Conservation (phyloP, 2,113 vertebrate genomes). For the Scytalopus superciliaris region DNA sequence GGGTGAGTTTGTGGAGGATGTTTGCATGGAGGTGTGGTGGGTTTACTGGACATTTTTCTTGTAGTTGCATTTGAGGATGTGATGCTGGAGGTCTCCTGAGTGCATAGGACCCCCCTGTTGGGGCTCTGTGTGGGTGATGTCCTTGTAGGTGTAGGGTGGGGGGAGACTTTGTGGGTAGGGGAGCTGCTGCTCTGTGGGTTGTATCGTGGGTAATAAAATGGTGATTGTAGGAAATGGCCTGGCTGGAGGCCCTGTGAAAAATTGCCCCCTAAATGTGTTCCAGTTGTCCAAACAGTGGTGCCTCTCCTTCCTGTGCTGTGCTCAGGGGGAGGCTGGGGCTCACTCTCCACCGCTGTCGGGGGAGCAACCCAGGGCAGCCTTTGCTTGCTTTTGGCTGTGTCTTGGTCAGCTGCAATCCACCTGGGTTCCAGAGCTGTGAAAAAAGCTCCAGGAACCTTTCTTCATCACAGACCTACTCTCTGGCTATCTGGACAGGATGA, state of each 20-base stretch:
- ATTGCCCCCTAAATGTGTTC: constrained; percentile 72
- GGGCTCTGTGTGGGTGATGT: background rate
- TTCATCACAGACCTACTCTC: background rate
- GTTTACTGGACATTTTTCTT: accelerated
- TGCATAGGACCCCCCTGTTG: accelerated
- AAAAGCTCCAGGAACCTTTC: background rate
- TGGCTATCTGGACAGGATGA: background rate
- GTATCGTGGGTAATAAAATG: constrained; percentile 53
- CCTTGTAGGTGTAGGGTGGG: background rate
- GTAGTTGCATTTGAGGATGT: accelerated
- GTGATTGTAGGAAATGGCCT: constrained; percentile 43
- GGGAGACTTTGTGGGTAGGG: background rate
- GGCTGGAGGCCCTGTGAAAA: constrained; percentile 68
- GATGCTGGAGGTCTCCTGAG: background rate
- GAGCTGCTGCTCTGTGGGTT: constrained; percentile 21
- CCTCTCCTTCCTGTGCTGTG: background rate
- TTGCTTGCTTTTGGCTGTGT: constrained; percentile 23
- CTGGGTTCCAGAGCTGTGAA: background rate
- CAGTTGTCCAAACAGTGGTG: constrained; percentile 83
- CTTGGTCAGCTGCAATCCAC: background rate
- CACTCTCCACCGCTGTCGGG: background rate
- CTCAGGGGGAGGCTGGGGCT: constrained; percentile 13
- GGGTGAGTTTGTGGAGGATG: background rate
- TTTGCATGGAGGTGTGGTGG: accelerated
- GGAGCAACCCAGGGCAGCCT: background rate